These are phyloP conservation scores for Salvator merianae DNA, from an alignment of 2,113 vertebrate species.

Conservation along the genomic window DNA sequence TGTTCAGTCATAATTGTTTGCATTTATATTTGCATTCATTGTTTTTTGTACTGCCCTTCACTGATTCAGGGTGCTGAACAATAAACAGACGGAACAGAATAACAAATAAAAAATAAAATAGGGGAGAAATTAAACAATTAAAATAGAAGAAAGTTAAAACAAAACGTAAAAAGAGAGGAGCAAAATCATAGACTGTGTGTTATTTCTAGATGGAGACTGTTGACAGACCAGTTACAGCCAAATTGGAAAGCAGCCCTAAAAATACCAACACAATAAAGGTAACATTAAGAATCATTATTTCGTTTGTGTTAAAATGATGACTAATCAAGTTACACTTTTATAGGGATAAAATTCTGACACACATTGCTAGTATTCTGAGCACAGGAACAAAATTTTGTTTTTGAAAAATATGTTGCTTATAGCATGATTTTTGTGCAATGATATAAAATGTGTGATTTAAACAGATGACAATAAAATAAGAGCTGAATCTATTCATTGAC, in stretches of 20 bases:
- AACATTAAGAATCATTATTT: background rate
- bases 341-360: background rate
- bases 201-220: constrained; percentile 35
- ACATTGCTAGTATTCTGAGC: background rate
- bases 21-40: too few species aligned
- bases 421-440: background rate
- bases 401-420: background rate
- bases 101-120: too few species aligned
- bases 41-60: too few species aligned
- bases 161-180: too few species aligned
- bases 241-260: constrained; percentile 24
- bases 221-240: constrained; percentile 34
- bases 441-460: background rate
- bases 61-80: too few species aligned
- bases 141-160: too few species aligned
- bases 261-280: constrained; percentile 10
- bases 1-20: too few species aligned
- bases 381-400: background rate
- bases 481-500: too few species aligned
- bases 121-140: too few species aligned
- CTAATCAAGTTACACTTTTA: background rate
- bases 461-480: background rate
- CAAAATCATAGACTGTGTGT: too few species aligned
- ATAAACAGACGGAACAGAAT: too few species aligned
- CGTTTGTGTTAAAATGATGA: background rate